These are phyloP conservation scores for Ceriagrion tenellum DNA, from an alignment of 2,888 invertebrate species.

Conservation along the genomic window DNA sequence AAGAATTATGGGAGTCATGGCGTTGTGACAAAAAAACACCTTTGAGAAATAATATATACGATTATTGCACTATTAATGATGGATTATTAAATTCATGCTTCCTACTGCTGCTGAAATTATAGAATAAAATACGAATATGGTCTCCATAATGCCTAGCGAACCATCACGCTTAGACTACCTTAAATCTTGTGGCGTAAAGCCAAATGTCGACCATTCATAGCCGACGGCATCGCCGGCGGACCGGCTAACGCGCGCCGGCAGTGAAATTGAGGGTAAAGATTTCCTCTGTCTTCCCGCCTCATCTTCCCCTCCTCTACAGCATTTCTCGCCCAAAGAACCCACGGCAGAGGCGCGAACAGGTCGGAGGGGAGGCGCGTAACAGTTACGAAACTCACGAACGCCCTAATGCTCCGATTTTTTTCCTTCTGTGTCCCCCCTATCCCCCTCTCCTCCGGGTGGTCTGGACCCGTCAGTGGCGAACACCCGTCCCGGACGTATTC, in stretches of 20 bases:
- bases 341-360: background rate
- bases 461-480: background rate
- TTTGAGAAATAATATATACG: too few species aligned
- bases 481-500: background rate
- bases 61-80: too few species aligned
- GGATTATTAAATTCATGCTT: too few species aligned
- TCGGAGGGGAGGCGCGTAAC: background rate
- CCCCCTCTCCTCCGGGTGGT: background rate
- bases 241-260: background rate
- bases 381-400: conserved; percentile 26
- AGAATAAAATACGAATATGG: too few species aligned
- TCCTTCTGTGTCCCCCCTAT: too few species aligned
- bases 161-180: too few species aligned
- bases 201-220: background rate
- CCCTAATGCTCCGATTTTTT: background rate
- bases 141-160: too few species aligned
- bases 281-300: background rate
- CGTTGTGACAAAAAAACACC: too few species aligned
- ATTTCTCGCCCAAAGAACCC: background rate
- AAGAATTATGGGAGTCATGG: too few species aligned
- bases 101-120: too few species aligned
- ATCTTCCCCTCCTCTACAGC: background rate
- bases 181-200: background rate
- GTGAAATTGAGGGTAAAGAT: conserved; percentile 24
- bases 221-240: background rate